These are phyloP conservation scores for Nothoprocta pentlandii DNA, from an alignment of 2,113 vertebrate species.

Conservation along the genomic window DNA sequence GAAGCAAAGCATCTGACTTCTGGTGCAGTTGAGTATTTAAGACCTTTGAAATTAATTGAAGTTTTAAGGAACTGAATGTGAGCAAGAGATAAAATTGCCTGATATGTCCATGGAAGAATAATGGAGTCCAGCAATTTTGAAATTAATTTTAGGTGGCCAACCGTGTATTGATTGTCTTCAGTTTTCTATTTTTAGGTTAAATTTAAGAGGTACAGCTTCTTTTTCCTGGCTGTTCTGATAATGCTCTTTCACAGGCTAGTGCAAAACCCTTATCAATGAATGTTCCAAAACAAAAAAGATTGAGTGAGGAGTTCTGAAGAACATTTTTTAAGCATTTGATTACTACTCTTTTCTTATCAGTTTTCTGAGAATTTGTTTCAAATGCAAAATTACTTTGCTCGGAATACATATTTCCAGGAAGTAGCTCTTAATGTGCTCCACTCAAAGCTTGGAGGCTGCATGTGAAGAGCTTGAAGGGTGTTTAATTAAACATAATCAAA, in stretches of 20 bases:
- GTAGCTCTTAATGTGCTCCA: neutral
- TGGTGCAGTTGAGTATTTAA: neutral
- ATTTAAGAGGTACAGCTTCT: neutral
- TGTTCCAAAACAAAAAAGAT: neutral
- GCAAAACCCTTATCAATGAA: neutral
- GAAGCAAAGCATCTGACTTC: neutral
- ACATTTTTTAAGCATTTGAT: neutral
- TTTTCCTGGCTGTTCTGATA: neutral
- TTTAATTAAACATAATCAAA: constrained; percentile 53
- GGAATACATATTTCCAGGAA: constrained; percentile 15
- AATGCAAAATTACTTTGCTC: neutral
- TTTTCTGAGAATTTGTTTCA: neutral
- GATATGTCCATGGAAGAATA: neutral
- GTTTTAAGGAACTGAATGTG: neutral
- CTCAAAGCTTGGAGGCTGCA: neutral
- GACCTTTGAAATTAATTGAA: neutral
- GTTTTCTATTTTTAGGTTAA: neutral
- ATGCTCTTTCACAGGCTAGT: neutral
- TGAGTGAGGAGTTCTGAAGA: neutral
- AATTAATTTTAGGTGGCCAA: neutral
- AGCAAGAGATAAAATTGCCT: neutral
- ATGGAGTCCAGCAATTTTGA: fast-evolving
- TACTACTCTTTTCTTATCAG: neutral
- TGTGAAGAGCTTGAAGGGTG: neutral
- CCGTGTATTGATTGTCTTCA: neutral